These are phyloP conservation scores for Lordiphosa stackelbergi DNA, from an alignment of 1,140 invertebrate species.

Conservation along the genomic window DNA sequence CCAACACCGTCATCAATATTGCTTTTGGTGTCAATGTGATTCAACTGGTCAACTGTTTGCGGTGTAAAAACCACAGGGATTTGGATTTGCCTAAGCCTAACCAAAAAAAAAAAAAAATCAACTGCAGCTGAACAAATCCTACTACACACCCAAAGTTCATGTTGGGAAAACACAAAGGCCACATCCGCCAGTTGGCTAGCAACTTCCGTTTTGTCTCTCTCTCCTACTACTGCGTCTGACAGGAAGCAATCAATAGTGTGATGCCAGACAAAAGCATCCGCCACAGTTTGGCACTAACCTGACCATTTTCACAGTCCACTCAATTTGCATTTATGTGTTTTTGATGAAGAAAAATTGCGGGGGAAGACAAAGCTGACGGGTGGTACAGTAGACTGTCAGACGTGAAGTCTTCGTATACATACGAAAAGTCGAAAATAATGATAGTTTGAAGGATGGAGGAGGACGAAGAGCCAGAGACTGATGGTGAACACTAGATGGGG, in stretches of 20 bases:
- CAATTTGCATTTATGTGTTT: too few relatives aligned
- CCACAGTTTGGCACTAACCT: constrained; percentile 40
- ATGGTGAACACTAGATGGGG: too few relatives aligned
- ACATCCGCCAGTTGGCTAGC: constrained; percentile 51
- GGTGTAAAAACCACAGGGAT: constrained; percentile 13
- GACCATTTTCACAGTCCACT: constrained; percentile 13
- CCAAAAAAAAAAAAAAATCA: constrained; percentile 15
- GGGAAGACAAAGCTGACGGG: too few relatives aligned
- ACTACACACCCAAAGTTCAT: constrained; percentile 18
- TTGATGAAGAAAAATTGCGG: too few relatives aligned
- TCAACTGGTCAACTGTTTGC: background rate
- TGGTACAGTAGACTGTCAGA: too few relatives aligned
- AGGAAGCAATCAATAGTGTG: constrained; percentile 73
- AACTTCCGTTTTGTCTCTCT: constrained; percentile 44
- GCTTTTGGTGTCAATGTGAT: constrained; percentile 8
- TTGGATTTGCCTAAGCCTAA: constrained; percentile 11
- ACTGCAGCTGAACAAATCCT: constrained; percentile 26
- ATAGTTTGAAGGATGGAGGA: too few relatives aligned
- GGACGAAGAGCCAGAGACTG: too few relatives aligned
- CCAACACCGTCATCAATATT: too few relatives aligned
- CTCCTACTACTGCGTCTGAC: constrained; percentile 44
- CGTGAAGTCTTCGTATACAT: too few relatives aligned
- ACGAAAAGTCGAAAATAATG: too few relatives aligned
- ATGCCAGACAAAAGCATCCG: constrained; percentile 70
- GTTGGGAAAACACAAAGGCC: constrained; percentile 26